Conservation (phyloP, 2,888 invertebrate species). For the Idaea aversata region DNA sequence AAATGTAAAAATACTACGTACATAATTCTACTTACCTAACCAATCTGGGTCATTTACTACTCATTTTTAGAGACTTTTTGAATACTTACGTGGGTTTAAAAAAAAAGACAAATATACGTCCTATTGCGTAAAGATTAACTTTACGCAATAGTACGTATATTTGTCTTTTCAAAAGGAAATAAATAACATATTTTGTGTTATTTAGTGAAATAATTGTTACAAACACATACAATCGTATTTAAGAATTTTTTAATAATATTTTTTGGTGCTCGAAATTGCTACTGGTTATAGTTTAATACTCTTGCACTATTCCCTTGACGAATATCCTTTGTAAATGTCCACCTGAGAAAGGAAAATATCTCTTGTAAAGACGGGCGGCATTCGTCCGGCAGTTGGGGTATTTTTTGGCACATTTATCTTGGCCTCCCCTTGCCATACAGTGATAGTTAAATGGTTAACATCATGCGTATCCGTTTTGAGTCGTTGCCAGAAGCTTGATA, state of each 20-base stretch:
- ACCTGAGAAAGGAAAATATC: neutral
- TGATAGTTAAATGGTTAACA: conserved; percentile 58
- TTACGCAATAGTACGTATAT: too few species aligned
- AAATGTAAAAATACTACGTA: conserved; percentile 14
- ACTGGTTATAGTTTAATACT: neutral
- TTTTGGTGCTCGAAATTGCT: neutral
- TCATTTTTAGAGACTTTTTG: too few species aligned
- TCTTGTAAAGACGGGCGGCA: neutral
- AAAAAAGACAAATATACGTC: too few species aligned
- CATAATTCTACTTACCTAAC: conserved; percentile 14
- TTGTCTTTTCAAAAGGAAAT: too few species aligned
- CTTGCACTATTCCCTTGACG: neutral
- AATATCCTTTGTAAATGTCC: neutral
- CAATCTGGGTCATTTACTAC: neutral
- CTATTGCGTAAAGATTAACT: too few species aligned
- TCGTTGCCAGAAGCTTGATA: conserved; percentile 51
- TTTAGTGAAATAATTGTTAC: too few species aligned
- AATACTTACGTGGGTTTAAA: too few species aligned
- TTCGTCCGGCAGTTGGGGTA: conserved; percentile 23
- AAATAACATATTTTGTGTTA: too few species aligned
- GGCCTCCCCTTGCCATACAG: conserved; percentile 46
- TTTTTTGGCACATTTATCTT: conserved; percentile 56
- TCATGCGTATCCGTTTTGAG: conserved; percentile 53
- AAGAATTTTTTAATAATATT: neutral
- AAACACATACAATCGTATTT: too few species aligned